phyloP scores from a whole-genome alignment of 2,113 vertebrate genomes.

The Xenopus laevis region DNA sequence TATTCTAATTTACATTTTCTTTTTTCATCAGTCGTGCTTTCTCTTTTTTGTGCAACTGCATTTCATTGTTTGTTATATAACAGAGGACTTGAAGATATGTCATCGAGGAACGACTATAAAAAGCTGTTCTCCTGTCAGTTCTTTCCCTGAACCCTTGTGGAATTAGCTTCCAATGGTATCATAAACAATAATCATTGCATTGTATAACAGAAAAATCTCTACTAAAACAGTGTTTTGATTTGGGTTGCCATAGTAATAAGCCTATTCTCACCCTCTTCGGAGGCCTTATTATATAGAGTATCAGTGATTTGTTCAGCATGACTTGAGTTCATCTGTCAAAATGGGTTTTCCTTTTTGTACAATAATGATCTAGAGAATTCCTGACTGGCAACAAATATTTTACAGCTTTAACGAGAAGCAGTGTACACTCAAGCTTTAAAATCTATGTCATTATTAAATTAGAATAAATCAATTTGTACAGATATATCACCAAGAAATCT shows the following conservation, averaged over 20 bases:
- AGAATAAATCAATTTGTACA: conserved; percentile 77
- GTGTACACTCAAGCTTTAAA: conserved; percentile 73
- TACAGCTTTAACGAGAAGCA: conserved; percentile 75
- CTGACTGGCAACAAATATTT: conserved; percentile 83
- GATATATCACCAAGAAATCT: conserved; percentile 64
- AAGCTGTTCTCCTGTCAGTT: conserved; percentile 79
- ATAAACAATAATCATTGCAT: conserved; percentile 94
- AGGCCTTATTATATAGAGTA: conserved; percentile 98
- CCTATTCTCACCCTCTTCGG: conserved; percentile 88
- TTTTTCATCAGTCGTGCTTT: conserved; percentile 7
- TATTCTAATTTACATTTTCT: conserved; percentile 23
- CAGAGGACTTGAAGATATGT: conserved; percentile 65
- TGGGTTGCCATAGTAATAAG: conserved; percentile 93
- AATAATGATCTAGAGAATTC: conserved; percentile 97
- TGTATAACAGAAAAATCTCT: conserved; percentile 96
- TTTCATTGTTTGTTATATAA: conserved; percentile 49
- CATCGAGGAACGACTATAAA: conserved; percentile 76
- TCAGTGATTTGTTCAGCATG: conserved; percentile 88
- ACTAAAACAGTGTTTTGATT: conserved; percentile 91
- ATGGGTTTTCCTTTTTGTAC: conserved; percentile 93
- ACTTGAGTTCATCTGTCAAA: conserved; percentile 97
- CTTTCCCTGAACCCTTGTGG: conserved; percentile 78
- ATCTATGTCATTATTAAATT: conserved; percentile 78
- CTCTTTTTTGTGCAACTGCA: conserved; percentile 22
- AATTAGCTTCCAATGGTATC: conserved; percentile 78